Conservation (phyloP, 2,888 invertebrate genomes). For the Conus canariensis region DNA sequence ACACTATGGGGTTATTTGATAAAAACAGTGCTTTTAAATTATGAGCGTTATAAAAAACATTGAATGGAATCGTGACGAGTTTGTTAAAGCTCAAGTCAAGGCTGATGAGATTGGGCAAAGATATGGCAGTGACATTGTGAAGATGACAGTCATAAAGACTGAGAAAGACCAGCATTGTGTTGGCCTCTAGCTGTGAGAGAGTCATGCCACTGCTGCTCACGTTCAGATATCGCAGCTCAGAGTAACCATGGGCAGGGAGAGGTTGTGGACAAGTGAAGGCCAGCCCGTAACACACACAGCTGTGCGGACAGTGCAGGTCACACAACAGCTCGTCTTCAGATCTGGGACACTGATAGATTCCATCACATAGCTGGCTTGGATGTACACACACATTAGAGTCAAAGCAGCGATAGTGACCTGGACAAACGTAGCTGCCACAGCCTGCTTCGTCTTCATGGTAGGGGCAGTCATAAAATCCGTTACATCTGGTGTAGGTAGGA, state of each 20-base stretch:
- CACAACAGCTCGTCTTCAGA: constrained; percentile 7
- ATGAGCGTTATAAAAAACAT: not conserved
- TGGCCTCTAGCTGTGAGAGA: not conserved
- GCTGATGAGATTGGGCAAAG: not conserved
- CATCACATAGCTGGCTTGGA: not conserved
- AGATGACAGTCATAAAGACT: not conserved
- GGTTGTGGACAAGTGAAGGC: not conserved
- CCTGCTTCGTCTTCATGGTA: not conserved
- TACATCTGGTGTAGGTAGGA: constrained; percentile 5
- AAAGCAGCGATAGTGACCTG: not conserved
- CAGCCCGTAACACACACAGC: constrained; percentile 19
- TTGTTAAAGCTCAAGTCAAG: constrained; percentile 6
- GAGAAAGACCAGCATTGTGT: not conserved
- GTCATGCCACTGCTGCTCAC: not conserved
- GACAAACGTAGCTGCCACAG: not conserved
- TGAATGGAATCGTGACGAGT: not conserved
- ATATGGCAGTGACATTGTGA: not conserved
- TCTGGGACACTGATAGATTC: not conserved
- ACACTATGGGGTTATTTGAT: not conserved
- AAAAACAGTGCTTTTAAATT: not conserved
- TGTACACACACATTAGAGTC: not conserved
- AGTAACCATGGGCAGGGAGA: not conserved
- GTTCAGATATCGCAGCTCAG: not conserved
- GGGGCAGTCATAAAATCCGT: constrained; percentile 8
- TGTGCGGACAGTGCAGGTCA: not conserved